These are phyloP conservation scores for Tinamus guttatus DNA, from an alignment of 2,113 vertebrate genomes.

Conservation along the genomic window DNA sequence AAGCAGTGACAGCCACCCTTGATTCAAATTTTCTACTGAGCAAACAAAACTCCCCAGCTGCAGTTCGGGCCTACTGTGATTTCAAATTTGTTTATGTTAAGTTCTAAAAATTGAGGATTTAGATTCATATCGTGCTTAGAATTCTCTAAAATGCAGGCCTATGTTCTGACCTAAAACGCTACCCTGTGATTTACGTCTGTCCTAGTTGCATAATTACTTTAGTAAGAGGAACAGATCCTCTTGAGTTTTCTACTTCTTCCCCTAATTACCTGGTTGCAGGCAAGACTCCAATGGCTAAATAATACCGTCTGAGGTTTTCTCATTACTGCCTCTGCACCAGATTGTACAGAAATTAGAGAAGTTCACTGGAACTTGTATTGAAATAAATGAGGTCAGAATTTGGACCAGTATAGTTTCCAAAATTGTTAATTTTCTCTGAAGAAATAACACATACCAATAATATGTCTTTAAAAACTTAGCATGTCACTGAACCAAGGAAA, in stretches of 20 bases:
- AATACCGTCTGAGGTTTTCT: neutral
- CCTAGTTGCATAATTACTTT: conserved; percentile 40
- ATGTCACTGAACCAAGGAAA: neutral
- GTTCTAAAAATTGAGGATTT: neutral
- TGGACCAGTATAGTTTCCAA: neutral
- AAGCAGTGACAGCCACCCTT: neutral
- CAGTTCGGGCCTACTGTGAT: neutral
- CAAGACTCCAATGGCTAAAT: neutral
- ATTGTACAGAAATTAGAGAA: neutral
- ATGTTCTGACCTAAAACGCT: neutral
- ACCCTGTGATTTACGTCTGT: conserved; percentile 1
- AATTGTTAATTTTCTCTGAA: neutral
- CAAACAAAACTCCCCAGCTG: neutral
- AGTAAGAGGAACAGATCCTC: conserved; percentile 25
- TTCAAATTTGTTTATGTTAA: neutral
- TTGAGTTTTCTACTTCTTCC: conserved; percentile 1
- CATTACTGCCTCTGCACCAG: neutral
- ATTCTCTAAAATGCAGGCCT: neutral
- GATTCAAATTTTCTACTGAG: neutral
- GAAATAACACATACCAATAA: neutral
- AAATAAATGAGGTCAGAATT: neutral
- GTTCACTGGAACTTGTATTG: neutral
- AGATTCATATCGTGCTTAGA: neutral
- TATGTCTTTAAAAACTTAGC: neutral
- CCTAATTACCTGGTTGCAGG: conserved; percentile 40